These are phyloP conservation scores for Perizoma affinitatum DNA, from an alignment of 2,888 invertebrate genomes.

Conservation along the genomic window DNA sequence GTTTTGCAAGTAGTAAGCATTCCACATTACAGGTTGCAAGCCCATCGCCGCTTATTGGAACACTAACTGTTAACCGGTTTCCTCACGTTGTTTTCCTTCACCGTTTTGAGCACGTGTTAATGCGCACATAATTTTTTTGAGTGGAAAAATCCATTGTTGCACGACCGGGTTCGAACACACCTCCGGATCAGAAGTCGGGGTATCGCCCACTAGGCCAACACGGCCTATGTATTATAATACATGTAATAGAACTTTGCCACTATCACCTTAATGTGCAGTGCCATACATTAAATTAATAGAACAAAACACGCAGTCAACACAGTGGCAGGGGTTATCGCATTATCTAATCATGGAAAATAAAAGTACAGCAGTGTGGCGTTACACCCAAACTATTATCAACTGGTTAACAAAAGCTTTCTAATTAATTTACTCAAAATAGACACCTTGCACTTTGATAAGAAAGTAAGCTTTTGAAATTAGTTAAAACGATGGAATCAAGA, in stretches of 20 bases:
- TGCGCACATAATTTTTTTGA: too few relatives aligned
- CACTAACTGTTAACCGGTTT: too few relatives aligned
- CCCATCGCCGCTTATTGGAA: too few relatives aligned
- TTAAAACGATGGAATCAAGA: constrained; percentile 32
- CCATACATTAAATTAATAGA: constrained; percentile 32
- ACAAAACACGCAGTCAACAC: constrained; percentile 41
- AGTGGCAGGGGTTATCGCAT: constrained; percentile 49
- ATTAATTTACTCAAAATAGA: constrained; percentile 37
- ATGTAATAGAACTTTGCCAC: constrained; percentile 17
- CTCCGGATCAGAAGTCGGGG: too few relatives aligned
- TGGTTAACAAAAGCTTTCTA: constrained; percentile 38
- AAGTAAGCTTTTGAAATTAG: constrained; percentile 37
- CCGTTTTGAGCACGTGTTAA: too few relatives aligned
- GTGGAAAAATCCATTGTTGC: too few relatives aligned
- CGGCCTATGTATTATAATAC: too few relatives aligned
- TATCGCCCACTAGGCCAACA: too few relatives aligned
- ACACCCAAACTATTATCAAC: constrained; percentile 37
- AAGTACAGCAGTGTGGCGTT: constrained; percentile 38
- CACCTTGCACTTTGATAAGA: constrained; percentile 39
- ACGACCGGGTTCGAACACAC: too few relatives aligned
- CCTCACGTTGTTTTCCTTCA: too few relatives aligned
- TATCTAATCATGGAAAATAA: constrained; percentile 48
- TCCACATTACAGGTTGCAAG: too few relatives aligned
- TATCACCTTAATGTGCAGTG: constrained; percentile 35
- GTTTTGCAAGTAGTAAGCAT: too few relatives aligned